Conservation (phyloP, 1,140 invertebrate species). For the Gonatopus flavifemur region DNA sequence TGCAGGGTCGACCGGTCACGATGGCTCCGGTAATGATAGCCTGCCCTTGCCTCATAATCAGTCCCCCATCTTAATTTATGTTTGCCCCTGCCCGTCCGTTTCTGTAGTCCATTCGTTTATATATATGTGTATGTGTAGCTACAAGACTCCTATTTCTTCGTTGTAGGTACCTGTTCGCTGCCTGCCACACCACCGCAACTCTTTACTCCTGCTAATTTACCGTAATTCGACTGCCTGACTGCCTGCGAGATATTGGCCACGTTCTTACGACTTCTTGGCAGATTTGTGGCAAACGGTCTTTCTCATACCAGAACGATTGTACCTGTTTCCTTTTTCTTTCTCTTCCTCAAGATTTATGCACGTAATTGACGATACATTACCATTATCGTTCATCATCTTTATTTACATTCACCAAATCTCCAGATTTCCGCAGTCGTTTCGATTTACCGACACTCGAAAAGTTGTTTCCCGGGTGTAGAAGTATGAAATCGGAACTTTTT, state of each 20-base stretch:
- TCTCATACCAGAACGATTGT: too few relatives aligned
- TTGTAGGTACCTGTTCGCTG: conserved; percentile 49
- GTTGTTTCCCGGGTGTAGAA: too few relatives aligned
- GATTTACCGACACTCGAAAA: too few relatives aligned
- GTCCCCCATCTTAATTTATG: conserved; percentile 59
- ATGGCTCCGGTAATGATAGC: conserved; percentile 55
- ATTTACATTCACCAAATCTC: too few relatives aligned
- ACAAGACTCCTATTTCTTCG: conserved; percentile 35
- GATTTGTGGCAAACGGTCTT: conserved; percentile 33
- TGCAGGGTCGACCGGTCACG: conserved; percentile 56
- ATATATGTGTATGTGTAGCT: conserved; percentile 13
- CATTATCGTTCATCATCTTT: too few relatives aligned
- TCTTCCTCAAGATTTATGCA: too few relatives aligned
- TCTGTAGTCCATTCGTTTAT: conserved; percentile 31
- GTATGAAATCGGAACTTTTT: too few relatives aligned
- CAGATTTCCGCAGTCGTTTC: too few relatives aligned
- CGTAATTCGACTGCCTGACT: conserved; percentile 47
- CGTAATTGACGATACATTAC: too few relatives aligned
- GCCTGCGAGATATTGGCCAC: conserved; percentile 30
- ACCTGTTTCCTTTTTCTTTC: too few relatives aligned
- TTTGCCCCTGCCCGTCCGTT: conserved; percentile 52
- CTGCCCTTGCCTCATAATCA: conserved; percentile 56
- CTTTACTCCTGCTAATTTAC: conserved; percentile 53
- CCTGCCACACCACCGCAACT: conserved; percentile 31
- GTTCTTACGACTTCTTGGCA: conserved; percentile 35